A percentile compares a stretch with the other conserved stretches of the same genome.
These are phyloP conservation scores for Episyrphus balteatus DNA, from an alignment of 1,140 invertebrate genomes.

Conservation along the genomic window DNA sequence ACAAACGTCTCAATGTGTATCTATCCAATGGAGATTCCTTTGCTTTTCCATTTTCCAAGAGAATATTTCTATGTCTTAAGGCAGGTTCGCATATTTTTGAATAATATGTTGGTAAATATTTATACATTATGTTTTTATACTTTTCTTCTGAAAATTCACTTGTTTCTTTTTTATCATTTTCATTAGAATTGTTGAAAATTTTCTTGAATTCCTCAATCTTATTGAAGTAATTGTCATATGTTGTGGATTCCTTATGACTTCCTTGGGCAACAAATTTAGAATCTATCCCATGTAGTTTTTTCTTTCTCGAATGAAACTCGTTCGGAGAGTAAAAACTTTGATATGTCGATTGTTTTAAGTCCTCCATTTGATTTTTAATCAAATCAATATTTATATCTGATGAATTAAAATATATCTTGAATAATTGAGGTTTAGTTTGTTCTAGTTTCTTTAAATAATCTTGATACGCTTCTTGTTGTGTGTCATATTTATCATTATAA, in stretches of 20 bases:
- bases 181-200: not conserved
- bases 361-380: constrained; percentile 4
- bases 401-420: constrained; percentile 3
- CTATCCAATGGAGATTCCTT: constrained; percentile 6
- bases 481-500: constrained; percentile 5
- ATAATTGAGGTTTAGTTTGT: constrained; percentile 5
- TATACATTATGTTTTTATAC: not conserved
- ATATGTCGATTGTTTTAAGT: constrained; percentile 5
- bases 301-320: not conserved
- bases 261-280: no score
- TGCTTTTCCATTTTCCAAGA: not conserved
- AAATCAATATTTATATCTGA: not conserved
- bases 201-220: constrained; percentile 6
- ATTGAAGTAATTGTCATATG: constrained; percentile 6
- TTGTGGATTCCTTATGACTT: not conserved
- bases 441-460: constrained; percentile 7
- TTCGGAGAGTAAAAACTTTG: constrained; percentile 6
- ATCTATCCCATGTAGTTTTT: not conserved
- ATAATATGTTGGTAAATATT: constrained; percentile 6
- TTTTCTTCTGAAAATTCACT: no score
- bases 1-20: constrained; percentile 4
- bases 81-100: constrained; percentile 3
- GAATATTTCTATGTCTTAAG: not conserved
- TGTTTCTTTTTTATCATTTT: not conserved
- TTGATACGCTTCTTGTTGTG: constrained; percentile 3